Evolutionary conservation across 2,797 vertebrate species (phyloP).

Genomic region (Hoplostethus mediterraneus): DNA sequence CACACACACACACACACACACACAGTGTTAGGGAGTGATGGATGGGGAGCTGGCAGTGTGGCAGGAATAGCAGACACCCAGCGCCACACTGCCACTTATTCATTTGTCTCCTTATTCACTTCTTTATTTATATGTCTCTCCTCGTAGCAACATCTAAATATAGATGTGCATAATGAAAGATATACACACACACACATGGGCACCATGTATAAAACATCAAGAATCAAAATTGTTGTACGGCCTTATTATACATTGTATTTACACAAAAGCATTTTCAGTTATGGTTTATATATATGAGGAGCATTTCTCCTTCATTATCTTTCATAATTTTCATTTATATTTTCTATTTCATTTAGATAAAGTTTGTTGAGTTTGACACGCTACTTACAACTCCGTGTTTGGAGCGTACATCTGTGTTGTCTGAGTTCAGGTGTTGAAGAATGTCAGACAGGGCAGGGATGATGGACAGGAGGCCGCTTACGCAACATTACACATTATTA

Average conservation of each 20-base stretch:
- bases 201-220: constrained; percentile 12
- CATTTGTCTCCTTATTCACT: constrained; percentile 63
- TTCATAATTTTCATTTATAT: neutral
- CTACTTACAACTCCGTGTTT: constrained; percentile 4
- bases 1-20: constrained; percentile 18
- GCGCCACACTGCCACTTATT: constrained; percentile 69
- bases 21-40: constrained; percentile 78
- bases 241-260: neutral
- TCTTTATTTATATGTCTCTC: constrained; percentile 69
- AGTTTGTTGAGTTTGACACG: neutral
- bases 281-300: neutral
- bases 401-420: constrained; percentile 1
- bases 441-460: constrained; percentile 45
- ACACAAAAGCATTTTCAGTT: neutral
- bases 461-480: constrained; percentile 75
- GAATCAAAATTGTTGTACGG: neutral
- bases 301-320: neutral
- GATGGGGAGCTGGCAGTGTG: constrained; percentile 76
- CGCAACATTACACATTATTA: constrained; percentile 83
- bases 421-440: constrained; percentile 24
- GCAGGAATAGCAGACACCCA: constrained; percentile 77
- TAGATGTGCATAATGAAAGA: constrained; percentile 37
- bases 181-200: neutral
- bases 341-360: constrained; percentile 3
- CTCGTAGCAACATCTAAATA: constrained; percentile 61